Conservation (phyloP, 2,113 vertebrate species). For the Myotis lucifugus region DNA sequence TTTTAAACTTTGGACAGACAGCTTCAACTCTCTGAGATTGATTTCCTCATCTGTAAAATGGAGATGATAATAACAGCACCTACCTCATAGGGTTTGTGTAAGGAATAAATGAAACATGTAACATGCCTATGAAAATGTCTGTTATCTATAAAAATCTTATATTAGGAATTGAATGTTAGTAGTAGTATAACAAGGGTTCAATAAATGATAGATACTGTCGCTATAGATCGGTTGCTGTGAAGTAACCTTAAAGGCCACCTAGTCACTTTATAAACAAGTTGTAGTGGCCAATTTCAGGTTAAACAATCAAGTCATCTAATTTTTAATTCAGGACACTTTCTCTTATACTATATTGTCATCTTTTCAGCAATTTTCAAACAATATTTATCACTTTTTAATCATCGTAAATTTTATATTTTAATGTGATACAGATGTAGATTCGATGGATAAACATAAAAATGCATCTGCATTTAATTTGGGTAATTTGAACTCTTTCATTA, state of each 20-base stretch:
- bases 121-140: background rate
- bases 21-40: background rate
- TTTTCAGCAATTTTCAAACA: background rate
- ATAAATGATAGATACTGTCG: background rate
- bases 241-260: background rate
- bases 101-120: background rate
- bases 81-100: background rate
- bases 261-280: background rate
- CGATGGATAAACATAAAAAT: slow-evolving; percentile 4
- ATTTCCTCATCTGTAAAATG: background rate
- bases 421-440: background rate
- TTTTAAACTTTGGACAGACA: background rate
- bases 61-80: background rate
- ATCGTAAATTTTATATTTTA: background rate
- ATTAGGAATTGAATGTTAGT: background rate
- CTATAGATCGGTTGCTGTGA: background rate
- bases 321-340: slow-evolving; percentile 4
- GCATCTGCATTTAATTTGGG: background rate
- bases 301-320: background rate
- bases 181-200: background rate
- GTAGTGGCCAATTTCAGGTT: background rate
- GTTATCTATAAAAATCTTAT: background rate
- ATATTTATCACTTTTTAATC: background rate
- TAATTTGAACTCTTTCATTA: background rate
- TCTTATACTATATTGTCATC: background rate